These are phyloP conservation scores for Hucho hucho DNA, from an alignment of 2,113 vertebrate genomes.

Conservation along the genomic window DNA sequence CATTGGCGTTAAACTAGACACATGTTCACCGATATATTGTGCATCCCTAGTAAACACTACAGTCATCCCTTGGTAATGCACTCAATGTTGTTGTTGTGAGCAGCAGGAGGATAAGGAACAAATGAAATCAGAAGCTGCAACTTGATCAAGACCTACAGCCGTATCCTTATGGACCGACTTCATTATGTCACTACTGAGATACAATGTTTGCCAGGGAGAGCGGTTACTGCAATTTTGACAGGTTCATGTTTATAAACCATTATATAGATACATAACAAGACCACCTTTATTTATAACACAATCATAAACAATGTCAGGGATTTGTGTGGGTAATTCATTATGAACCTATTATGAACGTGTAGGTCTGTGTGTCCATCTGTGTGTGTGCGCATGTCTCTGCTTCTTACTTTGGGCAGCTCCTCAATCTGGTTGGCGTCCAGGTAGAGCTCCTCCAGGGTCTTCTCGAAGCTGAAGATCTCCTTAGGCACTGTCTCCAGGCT, in stretches of 20 bases:
- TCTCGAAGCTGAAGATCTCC: conserved; percentile 97
- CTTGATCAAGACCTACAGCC: neutral
- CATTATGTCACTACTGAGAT: neutral
- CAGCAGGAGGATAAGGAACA: neutral
- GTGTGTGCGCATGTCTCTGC: too few species aligned
- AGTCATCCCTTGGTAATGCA: neutral
- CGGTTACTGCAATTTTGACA: too few species aligned
- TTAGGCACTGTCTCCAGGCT: conserved; percentile 99
- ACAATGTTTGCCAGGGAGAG: neutral
- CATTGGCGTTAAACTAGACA: too few species aligned
- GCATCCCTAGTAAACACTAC: neutral
- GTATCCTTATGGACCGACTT: neutral
- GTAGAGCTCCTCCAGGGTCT: conserved; percentile 98
- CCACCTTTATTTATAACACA: too few species aligned
- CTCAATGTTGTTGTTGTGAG: neutral
- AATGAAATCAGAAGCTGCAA: neutral
- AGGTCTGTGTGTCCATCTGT: neutral
- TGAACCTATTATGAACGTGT: neutral
- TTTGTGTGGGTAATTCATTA: neutral
- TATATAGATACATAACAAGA: too few species aligned
- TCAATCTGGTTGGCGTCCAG: conserved; percentile 99
- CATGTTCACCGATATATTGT: too few species aligned
- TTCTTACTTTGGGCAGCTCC: conserved; percentile 95
- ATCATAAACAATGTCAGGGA: neutral
- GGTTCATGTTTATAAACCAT: too few species aligned